These are phyloP conservation scores for Tenthredo livida DNA, from an alignment of 2,888 invertebrate genomes.

Conservation along the genomic window DNA sequence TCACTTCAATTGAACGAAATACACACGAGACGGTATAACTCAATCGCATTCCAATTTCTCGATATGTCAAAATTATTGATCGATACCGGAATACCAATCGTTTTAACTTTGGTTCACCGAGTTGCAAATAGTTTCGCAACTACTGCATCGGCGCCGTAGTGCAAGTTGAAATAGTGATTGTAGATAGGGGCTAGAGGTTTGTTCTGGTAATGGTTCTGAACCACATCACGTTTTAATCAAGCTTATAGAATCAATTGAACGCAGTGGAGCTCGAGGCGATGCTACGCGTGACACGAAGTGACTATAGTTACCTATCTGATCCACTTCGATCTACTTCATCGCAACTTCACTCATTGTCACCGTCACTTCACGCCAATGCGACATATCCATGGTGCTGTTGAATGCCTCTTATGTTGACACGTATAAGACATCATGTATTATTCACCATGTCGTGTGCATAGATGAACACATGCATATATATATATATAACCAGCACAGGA, in stretches of 20 bases:
- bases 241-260: slow-evolving; percentile 44
- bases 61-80: not conserved
- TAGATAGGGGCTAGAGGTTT: slow-evolving; percentile 18
- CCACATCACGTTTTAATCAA: slow-evolving; percentile 44
- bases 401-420: not conserved
- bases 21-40: not conserved
- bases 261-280: slow-evolving; percentile 46
- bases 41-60: not conserved
- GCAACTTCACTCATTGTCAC: not conserved
- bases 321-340: slow-evolving; percentile 40
- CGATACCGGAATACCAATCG: not conserved
- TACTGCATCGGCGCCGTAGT: not conserved
- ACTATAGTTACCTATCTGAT: slow-evolving; percentile 29
- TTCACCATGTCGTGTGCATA: not conserved
- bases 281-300: slow-evolving; percentile 44
- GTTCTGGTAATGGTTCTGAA: slow-evolving; percentile 37
- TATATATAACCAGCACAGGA: not conserved
- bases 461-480: not conserved
- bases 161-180: slow-evolving; percentile 23
- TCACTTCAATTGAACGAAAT: not conserved
- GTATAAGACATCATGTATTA: not conserved
- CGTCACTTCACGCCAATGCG: slow-evolving; percentile 36
- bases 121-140: slow-evolving; percentile 18
- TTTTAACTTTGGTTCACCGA: not conserved
- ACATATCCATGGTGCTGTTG: not conserved